Evolutionary conservation across 2,888 invertebrate genomes (phyloP), one percentile per base, ranked within the genome.

Genomic region (Sphaerophoria taeniata): DNA sequence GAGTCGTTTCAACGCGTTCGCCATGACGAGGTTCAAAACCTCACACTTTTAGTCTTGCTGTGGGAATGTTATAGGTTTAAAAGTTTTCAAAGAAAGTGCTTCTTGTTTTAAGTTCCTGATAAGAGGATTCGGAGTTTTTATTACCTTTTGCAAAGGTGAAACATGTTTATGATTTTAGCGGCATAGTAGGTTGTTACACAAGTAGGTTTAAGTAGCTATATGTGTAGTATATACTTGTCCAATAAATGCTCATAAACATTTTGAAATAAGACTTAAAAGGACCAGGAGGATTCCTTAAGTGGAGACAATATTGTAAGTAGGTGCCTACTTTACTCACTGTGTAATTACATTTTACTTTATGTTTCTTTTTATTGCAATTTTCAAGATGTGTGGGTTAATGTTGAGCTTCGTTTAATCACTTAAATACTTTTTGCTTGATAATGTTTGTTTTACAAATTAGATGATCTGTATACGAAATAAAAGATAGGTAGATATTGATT

Each of bases 261-360:
- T 9, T 43, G 39, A 43, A 43, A 43, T 7, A 11, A n/a, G 16
- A 11, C 14, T 11, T 36, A n/a, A 24, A 43, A 55, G 11, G 24
- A 47, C 61, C 63, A 63, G 51, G 51, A 36, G 75, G 56, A 61
- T 53, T 84, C 49, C 69, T 79, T 72, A 60, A 76, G 84, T 79
- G 51, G 61, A 85, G 70, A 85, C 69, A 85, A 81, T 80, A 76
- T 85, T 69, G 72, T 77, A 43, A 43, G 39, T 36, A 70, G 65
- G n/a, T n/a, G n/a, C n/a, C n/a, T n/a, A n/a, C n/a, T n/a, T n/a
- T n/a, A n/a, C n/a, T n/a, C n/a, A n/a, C n/a, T 53, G 55, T 70
- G 80, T 81, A 85, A 85, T 85, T 85, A 85, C 80, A 77, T 76
- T 77, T 63, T 55, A 73, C 72, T 85, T 85, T 81, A 85, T 80